Evolutionary conservation across 1,140 invertebrate species (phyloP).

Genomic region (Leptoteleia sp.): DNA sequence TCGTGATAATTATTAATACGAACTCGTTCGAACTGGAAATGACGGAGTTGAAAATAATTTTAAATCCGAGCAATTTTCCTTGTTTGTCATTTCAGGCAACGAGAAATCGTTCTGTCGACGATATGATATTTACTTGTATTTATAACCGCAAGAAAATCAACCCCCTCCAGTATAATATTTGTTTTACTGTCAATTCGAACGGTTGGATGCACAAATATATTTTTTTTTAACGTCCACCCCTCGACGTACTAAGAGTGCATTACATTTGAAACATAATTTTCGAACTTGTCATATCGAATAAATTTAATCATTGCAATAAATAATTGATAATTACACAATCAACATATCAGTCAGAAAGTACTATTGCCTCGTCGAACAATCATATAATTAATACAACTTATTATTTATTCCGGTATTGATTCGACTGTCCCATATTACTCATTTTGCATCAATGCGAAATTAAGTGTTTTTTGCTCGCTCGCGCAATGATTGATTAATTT

Average conservation of each 20-base stretch:
- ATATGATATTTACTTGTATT: constrained; percentile 18
- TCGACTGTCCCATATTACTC: constrained; percentile 27
- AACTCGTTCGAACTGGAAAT: constrained; percentile 2
- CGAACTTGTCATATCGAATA: constrained; percentile 6
- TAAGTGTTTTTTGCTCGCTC: constrained; percentile 34
- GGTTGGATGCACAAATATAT: constrained; percentile 1
- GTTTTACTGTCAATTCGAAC: constrained; percentile 8
- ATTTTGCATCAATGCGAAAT: constrained; percentile 44
- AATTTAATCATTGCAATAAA: constrained; percentile 42
- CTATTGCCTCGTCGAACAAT: constrained; percentile 24
- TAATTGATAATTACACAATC: constrained; percentile 38
- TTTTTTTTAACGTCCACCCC: neutral
- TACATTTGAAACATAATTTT: constrained; percentile 4
- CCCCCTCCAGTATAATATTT: too few relatives aligned
- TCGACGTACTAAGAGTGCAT: neutral
- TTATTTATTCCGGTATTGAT: constrained; percentile 41
- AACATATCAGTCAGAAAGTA: constrained; percentile 31
- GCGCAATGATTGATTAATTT: constrained; percentile 17
- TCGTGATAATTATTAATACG: too few relatives aligned
- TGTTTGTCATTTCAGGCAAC: constrained; percentile 33
- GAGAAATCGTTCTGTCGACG: constrained; percentile 31
- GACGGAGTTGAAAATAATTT: constrained; percentile 8
- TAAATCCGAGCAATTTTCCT: constrained; percentile 6
- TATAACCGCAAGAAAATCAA: constrained; percentile 6
- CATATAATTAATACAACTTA: constrained; percentile 41